Evolutionary conservation across 2,888 invertebrate species (phyloP), one percentile per base, ranked within the genome.

Genomic region (Cremastobaeus sp.): DNA sequence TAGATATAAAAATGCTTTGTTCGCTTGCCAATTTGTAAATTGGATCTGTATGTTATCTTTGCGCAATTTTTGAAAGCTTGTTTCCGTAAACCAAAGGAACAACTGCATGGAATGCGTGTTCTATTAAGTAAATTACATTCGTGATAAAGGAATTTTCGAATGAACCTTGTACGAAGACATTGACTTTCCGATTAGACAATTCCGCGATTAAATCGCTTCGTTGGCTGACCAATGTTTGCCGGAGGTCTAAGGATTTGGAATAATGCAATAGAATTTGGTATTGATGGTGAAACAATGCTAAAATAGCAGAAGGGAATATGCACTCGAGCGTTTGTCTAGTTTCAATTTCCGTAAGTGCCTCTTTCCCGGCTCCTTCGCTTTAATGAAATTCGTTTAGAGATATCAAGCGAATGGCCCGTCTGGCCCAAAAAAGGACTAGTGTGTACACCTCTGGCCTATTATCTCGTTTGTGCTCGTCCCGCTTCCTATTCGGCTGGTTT

Each of bases 371-470:
- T 76, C 35, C 70, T 66, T 64, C 54, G 54, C 57, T 70, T 70
- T 73, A 73, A 73, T 76, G 69, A 76, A 73, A 76, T 73, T 76
- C 70, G 76, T 69, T 76, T 66, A 65, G 59, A 73, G 69, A 76
- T n/a, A n/a, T 76, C 73, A 70, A 69, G 69, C 57, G 55, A 71
- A 74, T 71, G 55, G 69, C 64, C 37, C 45, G 48, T 25, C 66
- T 28, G 59, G 66, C 35, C 48, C 62, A 45, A 69, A 69, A 74
- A 74, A 47, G 47, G 45, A 59, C 17, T 34, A 35, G 20, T 8
- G 37, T 18, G 14, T 12, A 35, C 35, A 54, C 60, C 45, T 48
- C 43, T 48, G 47, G 57, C 45, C 74, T 41, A 69, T 74, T 69
- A 74, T 74, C 57, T 54, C 57, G 45, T 50, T 34, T 55, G 35